Evolutionary conservation across 2,888 invertebrate species (phyloP), one percentile per base, ranked within the genome.

Genomic region (Argyresthia albistria): DNA sequence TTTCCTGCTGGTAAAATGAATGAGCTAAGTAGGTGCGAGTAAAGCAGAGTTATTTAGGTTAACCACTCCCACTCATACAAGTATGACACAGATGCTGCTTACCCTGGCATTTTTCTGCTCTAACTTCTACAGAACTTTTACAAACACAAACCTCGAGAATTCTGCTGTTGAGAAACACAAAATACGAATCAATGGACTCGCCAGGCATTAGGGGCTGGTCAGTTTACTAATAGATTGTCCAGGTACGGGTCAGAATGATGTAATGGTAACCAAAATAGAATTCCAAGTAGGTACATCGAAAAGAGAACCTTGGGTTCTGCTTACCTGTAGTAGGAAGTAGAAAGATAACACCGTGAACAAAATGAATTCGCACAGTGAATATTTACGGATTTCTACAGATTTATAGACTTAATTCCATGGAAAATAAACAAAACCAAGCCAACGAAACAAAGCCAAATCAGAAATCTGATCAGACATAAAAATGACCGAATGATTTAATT

Each of bases 101-200:
- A 87, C 86, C 86, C 83, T 67, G 86, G 86, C 86, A 87, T 86
- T 76, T 79, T 81, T 64, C 67, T 61, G 64, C 56, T 56, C 55
- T 57, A 57, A 59, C 60, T 57, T 51, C 59, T 65, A 37, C 37
- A 25, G 37, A 4, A 48, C 48, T 36, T 48, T 48, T 48, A 48
- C 1, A 15, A 57, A 57, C 64, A 47, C 25, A 47, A 56, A 50
- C 51, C 65, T 67, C 54, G 55, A 58, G 60, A 65, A 63, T 55
- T 59, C 58, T 60, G 37, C 46, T 50, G 39, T 47, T 14, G 46
- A 46, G 43, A 54, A 51, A 36, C 50, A 50, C 43, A 45, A 15
- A 43, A 15, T 42, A 35, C 10, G 39, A 48, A 48, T 48, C 9
- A 36, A 37, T 15, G 14, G 14, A 25, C 25, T 25, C 25, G 45